Conservation (phyloP, 1,140 invertebrate genomes). For the Mactra quadrangularis region DNA sequence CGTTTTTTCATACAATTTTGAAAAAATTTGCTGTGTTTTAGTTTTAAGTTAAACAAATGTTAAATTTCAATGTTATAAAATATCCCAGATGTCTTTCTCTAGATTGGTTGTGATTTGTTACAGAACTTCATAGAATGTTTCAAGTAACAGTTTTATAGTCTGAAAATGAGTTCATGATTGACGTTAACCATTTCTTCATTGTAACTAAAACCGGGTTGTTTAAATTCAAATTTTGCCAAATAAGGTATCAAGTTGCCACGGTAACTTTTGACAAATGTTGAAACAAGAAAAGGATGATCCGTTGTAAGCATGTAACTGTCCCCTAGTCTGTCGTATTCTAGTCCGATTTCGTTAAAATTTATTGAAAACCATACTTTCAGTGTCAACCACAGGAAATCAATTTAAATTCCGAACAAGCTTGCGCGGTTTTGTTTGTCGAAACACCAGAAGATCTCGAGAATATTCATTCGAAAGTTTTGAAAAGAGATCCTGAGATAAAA, state of each 20-base stretch:
- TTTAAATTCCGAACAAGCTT: conserved; percentile 19
- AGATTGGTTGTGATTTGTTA: too few species aligned
- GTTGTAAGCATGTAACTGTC: conserved; percentile 37
- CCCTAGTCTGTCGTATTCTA: background rate
- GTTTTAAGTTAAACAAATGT: too few species aligned
- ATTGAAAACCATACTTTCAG: conserved; percentile 27
- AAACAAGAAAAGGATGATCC: conserved; percentile 15
- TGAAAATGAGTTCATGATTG: conserved; percentile 7
- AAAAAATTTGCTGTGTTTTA: too few species aligned
- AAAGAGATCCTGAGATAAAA: too few species aligned
- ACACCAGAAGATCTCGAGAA: too few species aligned
- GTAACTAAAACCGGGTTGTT: conserved; percentile 31
- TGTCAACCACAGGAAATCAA: conserved; percentile 22
- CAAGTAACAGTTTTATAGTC: background rate
- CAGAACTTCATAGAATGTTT: background rate
- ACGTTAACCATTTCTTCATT: conserved; percentile 29
- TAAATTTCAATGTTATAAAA: background rate
- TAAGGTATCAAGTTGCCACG: conserved; percentile 13
- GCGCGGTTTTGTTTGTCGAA: too few species aligned
- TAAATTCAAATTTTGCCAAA: conserved; percentile 49
- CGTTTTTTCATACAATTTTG: too few species aligned
- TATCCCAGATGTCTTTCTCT: background rate
- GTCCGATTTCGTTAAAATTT: conserved; percentile 16
- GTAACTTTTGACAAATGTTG: conserved; percentile 23
- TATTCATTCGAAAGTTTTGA: too few species aligned